These are phyloP conservation scores for Phenganax marumi DNA, from an alignment of 92 coral and sea anemone species.

Conservation along the genomic window DNA sequence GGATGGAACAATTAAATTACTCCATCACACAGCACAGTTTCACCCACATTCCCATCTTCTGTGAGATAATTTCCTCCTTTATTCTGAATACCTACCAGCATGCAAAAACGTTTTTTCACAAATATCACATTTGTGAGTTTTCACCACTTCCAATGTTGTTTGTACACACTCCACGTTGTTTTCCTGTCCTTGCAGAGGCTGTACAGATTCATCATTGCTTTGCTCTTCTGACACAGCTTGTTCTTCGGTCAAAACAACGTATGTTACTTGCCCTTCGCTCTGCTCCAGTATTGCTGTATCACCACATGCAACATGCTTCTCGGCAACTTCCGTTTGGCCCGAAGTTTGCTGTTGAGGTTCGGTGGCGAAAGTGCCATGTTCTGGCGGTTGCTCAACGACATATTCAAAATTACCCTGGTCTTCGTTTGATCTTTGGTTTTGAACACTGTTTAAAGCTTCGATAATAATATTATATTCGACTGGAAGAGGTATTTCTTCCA, in stretches of 20 bases:
- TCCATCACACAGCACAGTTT: too few species aligned
- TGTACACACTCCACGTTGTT: too few species aligned
- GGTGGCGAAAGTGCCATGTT: background rate
- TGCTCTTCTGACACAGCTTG: background rate
- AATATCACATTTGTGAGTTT: constrained; percentile 19
- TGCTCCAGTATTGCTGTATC: too few species aligned
- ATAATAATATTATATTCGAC: constrained; percentile 21
- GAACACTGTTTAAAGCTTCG: constrained; percentile 16
- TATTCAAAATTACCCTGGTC: constrained; percentile 17
- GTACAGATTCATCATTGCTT: background rate
- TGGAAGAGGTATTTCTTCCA: constrained; percentile 14
- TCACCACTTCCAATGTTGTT: background rate
- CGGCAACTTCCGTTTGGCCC: background rate
- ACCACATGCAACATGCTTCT: background rate
- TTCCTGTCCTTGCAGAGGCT: background rate
- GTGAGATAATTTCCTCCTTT: background rate
- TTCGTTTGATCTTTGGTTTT: constrained; percentile 6
- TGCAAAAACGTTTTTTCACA: constrained; percentile 1
- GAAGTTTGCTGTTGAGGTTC: background rate
- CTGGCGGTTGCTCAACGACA: background rate
- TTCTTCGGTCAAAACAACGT: constrained; percentile 14
- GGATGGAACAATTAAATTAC: too few species aligned
- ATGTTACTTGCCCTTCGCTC: too few species aligned
- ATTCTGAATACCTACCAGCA: background rate
- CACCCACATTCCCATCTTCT: too few species aligned